phyloP scores from a whole-genome alignment of 2,113 vertebrate species.

The Megaleporinus macrocephalus region DNA sequence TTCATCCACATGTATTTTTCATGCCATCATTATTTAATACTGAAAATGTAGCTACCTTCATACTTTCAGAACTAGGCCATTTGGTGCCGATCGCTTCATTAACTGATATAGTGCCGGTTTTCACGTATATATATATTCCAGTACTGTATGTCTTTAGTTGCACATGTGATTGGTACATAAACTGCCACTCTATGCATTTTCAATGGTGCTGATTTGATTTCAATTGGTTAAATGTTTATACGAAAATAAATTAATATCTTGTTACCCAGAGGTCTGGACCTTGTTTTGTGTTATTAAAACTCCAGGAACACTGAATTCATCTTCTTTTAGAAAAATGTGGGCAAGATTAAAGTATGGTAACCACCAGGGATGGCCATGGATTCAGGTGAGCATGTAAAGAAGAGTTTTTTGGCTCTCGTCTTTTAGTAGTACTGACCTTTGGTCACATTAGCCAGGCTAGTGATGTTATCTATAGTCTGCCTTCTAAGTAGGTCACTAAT shows the following conservation, averaged over 20 bases:
- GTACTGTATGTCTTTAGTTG: slow-evolving; percentile 82
- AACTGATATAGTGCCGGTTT: slow-evolving; percentile 70
- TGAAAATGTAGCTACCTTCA: slow-evolving; percentile 61
- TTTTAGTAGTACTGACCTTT: too few relatives aligned
- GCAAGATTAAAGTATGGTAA: too few relatives aligned
- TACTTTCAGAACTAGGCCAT: slow-evolving; percentile 55
- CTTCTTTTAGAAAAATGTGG: too few relatives aligned
- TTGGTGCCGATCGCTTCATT: slow-evolving; percentile 64
- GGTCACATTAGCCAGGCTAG: too few relatives aligned
- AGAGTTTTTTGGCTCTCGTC: too few relatives aligned
- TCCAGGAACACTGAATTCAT: slow-evolving; percentile 28
- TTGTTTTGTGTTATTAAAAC: slow-evolving; percentile 62
- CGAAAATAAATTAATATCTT: slow-evolving; percentile 71
- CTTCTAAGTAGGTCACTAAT: too few relatives aligned
- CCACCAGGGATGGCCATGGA: too few relatives aligned
- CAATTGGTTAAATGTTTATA: slow-evolving; percentile 67
- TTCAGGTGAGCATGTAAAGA: too few relatives aligned
- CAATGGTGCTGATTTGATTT: slow-evolving; percentile 85
- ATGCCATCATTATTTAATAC: slow-evolving; percentile 71
- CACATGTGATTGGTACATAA: slow-evolving; percentile 79
- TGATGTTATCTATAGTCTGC: too few relatives aligned
- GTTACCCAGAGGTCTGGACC: slow-evolving; percentile 63
- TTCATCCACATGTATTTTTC: slow-evolving; percentile 29
- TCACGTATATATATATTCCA: slow-evolving; percentile 65
- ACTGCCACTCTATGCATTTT: slow-evolving; percentile 73